A percentile compares a stretch with the other conserved stretches of the same genome.
phyloP scores from a whole-genome alignment of 1,140 invertebrate species.

The Anoplolepis gracilipes region DNA sequence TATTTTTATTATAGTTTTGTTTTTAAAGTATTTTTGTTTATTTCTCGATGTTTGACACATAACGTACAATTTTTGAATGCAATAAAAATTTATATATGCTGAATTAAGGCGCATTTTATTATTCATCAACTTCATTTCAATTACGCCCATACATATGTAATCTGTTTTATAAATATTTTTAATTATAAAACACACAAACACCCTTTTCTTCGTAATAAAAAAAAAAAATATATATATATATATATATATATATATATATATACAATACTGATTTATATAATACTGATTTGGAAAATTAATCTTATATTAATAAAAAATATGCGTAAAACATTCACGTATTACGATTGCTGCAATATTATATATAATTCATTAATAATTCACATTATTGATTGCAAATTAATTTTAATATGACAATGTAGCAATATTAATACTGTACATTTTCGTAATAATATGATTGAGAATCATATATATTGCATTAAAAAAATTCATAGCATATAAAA shows the following conservation, averaged over 20 bases:
- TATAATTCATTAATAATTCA: conserved; percentile 46
- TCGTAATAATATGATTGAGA: conserved; percentile 36
- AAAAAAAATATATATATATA: too few relatives aligned
- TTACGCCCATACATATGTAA: background rate
- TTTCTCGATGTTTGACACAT: background rate
- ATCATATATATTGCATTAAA: background rate
- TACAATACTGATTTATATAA: background rate
- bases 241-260: too few relatives aligned
- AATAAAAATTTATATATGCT: background rate
- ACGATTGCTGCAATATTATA: conserved; percentile 26
- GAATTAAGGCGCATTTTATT: background rate
- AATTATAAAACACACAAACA: conserved; percentile 31
- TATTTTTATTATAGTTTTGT: conserved; percentile 5
- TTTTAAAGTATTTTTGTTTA: background rate
- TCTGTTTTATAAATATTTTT: background rate
- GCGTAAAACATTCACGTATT: conserved; percentile 36
- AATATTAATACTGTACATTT: conserved; percentile 48
- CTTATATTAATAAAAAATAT: conserved; percentile 13
- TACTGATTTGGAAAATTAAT: conserved; percentile 16
- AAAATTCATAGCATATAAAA: conserved; percentile 18
- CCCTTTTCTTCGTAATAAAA: conserved; percentile 1
- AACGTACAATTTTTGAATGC: background rate
- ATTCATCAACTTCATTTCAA: background rate
- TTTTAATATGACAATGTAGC: conserved; percentile 35
- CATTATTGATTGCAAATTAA: conserved; percentile 45